These are phyloP conservation scores for Maconellicoccus hirsutus DNA, from an alignment of 1,140 invertebrate species.

Conservation along the genomic window DNA sequence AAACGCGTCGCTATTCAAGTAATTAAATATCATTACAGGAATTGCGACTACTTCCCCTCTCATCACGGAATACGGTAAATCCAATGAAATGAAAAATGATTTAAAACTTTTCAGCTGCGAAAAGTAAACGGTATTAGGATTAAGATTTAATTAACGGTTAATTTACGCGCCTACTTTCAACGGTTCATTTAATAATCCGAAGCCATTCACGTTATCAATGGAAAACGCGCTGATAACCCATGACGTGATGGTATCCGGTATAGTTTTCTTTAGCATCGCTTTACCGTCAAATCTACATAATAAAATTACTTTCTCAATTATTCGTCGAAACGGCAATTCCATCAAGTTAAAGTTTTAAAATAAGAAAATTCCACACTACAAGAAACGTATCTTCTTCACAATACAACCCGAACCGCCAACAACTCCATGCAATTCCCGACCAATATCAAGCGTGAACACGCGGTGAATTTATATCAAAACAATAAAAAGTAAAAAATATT, in stretches of 20 bases:
- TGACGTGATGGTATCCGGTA: slow-evolving; percentile 83
- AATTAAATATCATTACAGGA: slow-evolving; percentile 87
- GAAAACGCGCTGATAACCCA: slow-evolving; percentile 91
- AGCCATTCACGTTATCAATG: slow-evolving; percentile 65
- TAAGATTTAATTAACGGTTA: background rate
- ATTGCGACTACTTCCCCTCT: slow-evolving; percentile 81
- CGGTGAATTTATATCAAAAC: background rate
- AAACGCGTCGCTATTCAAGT: slow-evolving; percentile 61
- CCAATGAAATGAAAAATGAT: slow-evolving; percentile 73
- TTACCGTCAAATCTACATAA: slow-evolving; percentile 41
- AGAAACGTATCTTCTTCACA: background rate
- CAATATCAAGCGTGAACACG: background rate
- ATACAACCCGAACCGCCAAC: background rate
- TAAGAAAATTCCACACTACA: background rate
- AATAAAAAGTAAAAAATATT: background rate
- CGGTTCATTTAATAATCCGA: slow-evolving; percentile 62
- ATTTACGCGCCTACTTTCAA: slow-evolving; percentile 48
- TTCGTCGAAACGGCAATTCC: no score
- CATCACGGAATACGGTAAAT: slow-evolving; percentile 81
- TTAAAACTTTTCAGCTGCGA: slow-evolving; percentile 68
- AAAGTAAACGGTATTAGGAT: background rate
- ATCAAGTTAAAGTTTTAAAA: no score
- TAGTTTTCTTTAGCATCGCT: slow-evolving; percentile 39
- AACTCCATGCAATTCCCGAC: background rate
- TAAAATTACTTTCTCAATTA: background rate